Conservation (phyloP, 2,797 vertebrate genomes). For the Siniperca obscura region DNA sequence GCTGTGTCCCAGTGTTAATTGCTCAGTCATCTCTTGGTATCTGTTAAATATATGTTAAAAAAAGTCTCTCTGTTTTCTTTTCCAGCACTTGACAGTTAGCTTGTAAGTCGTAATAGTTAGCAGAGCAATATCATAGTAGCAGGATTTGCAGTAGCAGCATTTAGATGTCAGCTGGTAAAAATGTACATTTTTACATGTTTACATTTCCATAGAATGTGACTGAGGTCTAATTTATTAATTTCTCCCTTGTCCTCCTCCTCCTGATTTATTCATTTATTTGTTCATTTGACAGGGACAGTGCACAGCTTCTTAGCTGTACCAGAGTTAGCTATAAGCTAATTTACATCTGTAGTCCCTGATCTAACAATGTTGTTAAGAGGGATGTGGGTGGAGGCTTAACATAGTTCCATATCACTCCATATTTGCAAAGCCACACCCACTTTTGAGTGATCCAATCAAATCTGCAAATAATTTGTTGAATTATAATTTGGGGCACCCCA, state of each 20-base stretch:
- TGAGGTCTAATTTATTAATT: slow-evolving; percentile 10
- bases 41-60: too few species aligned
- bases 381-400: neutral
- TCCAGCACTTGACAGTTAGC: neutral
- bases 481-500: too few species aligned
- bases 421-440: neutral
- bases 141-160: neutral
- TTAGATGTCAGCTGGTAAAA: slow-evolving; percentile 6
- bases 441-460: neutral
- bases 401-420: neutral
- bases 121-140: neutral
- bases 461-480: neutral
- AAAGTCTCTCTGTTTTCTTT: neutral
- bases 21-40: too few species aligned
- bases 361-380: neutral
- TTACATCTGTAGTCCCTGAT: neutral
- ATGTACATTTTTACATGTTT: neutral
- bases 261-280: too few species aligned
- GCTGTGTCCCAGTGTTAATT: neutral
- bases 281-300: too few species aligned
- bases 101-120: neutral
- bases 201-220: neutral
- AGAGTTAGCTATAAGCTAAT: too few species aligned
- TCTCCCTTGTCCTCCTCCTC: neutral
- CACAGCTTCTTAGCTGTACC: too few species aligned